phyloP scores from a whole-genome alignment of 2,113 vertebrate genomes.

The Entomyzon cyanotis region DNA sequence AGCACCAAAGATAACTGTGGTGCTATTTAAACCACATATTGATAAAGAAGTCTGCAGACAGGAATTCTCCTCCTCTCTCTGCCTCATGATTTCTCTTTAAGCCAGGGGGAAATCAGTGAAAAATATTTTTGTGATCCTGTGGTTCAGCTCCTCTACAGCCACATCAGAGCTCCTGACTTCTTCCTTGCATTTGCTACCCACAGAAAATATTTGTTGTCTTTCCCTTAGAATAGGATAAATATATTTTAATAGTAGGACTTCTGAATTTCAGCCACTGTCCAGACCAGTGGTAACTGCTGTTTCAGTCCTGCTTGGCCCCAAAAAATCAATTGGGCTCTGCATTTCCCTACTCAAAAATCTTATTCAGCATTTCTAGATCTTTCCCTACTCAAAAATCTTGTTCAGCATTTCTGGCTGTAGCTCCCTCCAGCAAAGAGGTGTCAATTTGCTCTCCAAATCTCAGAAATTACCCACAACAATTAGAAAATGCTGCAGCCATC shows the following conservation, averaged over 20 bases:
- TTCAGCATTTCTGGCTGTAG: neutral
- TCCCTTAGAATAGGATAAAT: neutral
- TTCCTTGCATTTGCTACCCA: neutral
- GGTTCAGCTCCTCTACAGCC: neutral
- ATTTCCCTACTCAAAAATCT: neutral
- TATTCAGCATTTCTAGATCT: neutral
- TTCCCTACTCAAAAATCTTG: neutral
- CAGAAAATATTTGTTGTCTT: neutral
- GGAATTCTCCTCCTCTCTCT: neutral
- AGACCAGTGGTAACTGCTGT: neutral
- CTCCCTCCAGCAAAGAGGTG: neutral
- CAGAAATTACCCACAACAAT: neutral
- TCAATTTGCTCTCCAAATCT: neutral
- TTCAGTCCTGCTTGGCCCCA: rapidly evolving
- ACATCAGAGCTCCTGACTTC: neutral
- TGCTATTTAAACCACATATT: neutral
- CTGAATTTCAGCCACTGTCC: neutral
- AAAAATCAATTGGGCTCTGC: rapidly evolving
- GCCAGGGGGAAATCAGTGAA: neutral
- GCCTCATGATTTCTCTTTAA: neutral
- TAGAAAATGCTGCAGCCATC: neutral
- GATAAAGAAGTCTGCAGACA: neutral
- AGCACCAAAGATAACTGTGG: neutral
- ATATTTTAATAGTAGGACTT: neutral
- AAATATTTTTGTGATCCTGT: neutral